Conservation (phyloP, 2,888 invertebrate species). For the Leptopilina myrica region DNA sequence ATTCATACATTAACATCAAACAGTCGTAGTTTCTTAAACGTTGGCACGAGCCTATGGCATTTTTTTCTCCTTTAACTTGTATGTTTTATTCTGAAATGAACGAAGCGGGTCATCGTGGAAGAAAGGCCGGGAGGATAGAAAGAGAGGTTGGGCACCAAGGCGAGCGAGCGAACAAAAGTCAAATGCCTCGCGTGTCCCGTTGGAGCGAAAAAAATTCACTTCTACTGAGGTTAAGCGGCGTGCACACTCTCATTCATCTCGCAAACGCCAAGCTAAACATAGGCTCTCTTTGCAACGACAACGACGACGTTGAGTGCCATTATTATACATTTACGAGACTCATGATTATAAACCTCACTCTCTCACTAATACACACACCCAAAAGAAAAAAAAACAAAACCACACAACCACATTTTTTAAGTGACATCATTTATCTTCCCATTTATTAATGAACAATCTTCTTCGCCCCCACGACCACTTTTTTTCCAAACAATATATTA, state of each 20-base stretch:
- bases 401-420: neutral
- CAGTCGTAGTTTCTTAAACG: conserved; percentile 16
- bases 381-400: neutral
- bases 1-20: conserved; percentile 28
- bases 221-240: conserved; percentile 53
- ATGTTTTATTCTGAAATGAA: conserved; percentile 21
- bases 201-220: conserved; percentile 58
- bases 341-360: neutral
- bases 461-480: neutral
- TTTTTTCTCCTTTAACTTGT: conserved; percentile 26
- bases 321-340: conserved; percentile 57
- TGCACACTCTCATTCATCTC: conserved; percentile 67
- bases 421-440: conserved; percentile 15
- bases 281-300: conserved; percentile 52
- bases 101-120: conserved; percentile 15
- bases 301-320: conserved; percentile 55
- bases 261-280: conserved; percentile 68
- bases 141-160: conserved; percentile 2
- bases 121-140: neutral
- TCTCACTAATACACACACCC: neutral
- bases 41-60: conserved; percentile 28
- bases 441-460: neutral
- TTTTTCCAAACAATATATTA: conserved; percentile 7
- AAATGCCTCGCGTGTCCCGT: conserved; percentile 61
- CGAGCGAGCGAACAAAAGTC: conserved; percentile 47